Percentiles rank a stretch among this genome's conserved stretches.
Conservation (phyloP, 2,888 invertebrate species). For the Epinotia demarniana region DNA sequence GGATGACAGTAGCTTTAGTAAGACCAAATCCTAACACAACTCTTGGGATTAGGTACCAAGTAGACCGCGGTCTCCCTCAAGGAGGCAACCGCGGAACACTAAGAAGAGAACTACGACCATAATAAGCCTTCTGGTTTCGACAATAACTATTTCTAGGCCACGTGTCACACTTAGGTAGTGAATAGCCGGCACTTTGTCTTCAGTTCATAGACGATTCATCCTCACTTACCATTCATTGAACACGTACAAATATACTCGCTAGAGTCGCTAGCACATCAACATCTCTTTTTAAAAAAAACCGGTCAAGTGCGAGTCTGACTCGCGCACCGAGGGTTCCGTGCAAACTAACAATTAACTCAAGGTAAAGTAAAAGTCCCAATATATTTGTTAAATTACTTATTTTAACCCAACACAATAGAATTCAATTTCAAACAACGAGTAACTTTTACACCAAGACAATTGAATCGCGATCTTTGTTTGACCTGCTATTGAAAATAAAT, state of each 20-base stretch:
- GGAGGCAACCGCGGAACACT: background rate
- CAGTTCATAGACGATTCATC: background rate
- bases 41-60: background rate
- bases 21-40: background rate
- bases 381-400: too few species aligned
- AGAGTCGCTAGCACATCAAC: background rate
- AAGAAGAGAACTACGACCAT: background rate
- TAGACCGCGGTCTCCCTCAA: background rate
- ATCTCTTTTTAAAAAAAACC: background rate
- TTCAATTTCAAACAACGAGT: too few species aligned
- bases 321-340: too few species aligned
- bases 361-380: too few species aligned
- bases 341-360: too few species aligned
- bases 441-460: too few species aligned
- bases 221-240: background rate
- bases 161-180: background rate
- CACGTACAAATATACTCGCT: background rate
- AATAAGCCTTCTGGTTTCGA: background rate
- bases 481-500: too few species aligned
- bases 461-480: too few species aligned
- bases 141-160: background rate
- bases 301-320: too few species aligned
- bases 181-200: background rate
- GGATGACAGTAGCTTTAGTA: background rate
- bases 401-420: too few species aligned